These are phyloP conservation scores for Hermatobates lingyangjiaoensis DNA, from an alignment of 1,140 invertebrate species.

Conservation along the genomic window DNA sequence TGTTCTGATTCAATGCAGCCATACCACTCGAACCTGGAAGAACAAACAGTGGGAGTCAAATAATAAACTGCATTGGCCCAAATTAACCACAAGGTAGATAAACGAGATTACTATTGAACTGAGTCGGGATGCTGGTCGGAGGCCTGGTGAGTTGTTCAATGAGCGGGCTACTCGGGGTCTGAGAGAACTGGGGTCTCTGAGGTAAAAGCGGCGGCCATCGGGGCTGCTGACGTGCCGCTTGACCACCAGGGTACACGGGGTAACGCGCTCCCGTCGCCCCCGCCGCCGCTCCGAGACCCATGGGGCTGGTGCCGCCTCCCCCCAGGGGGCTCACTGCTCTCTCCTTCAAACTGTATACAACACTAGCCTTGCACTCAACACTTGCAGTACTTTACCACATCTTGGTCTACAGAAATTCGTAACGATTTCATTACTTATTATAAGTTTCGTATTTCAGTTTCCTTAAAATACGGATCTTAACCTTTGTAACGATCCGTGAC, in stretches of 20 bases:
- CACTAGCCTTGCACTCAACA: too few relatives aligned
- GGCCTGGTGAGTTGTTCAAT: slow-evolving; percentile 50
- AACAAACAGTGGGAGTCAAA: too few relatives aligned
- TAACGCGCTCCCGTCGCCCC: background rate
- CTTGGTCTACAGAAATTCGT: too few relatives aligned
- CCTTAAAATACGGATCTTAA: too few relatives aligned
- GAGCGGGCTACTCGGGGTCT: slow-evolving; percentile 30
- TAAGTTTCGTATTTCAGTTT: too few relatives aligned
- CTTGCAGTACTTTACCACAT: too few relatives aligned
- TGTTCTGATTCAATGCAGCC: too few relatives aligned
- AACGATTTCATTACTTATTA: too few relatives aligned
- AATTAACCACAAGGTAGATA: too few relatives aligned
- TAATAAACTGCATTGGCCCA: too few relatives aligned
- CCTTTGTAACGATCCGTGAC: too few relatives aligned
- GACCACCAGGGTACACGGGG: background rate
- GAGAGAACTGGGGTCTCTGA: slow-evolving; percentile 12
- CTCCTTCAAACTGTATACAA: slow-evolving; percentile 69
- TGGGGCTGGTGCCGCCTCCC: slow-evolving; percentile 23
- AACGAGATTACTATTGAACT: slow-evolving; percentile 27
- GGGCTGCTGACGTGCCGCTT: background rate
- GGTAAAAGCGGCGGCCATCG: slow-evolving; percentile 13
- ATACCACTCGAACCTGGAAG: too few relatives aligned
- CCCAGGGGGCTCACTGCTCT: slow-evolving; percentile 49
- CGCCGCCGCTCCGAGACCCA: background rate
- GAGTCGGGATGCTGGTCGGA: slow-evolving; percentile 30